Conservation (phyloP, 2,113 vertebrate genomes). For the Monarcha castaneiventris region DNA sequence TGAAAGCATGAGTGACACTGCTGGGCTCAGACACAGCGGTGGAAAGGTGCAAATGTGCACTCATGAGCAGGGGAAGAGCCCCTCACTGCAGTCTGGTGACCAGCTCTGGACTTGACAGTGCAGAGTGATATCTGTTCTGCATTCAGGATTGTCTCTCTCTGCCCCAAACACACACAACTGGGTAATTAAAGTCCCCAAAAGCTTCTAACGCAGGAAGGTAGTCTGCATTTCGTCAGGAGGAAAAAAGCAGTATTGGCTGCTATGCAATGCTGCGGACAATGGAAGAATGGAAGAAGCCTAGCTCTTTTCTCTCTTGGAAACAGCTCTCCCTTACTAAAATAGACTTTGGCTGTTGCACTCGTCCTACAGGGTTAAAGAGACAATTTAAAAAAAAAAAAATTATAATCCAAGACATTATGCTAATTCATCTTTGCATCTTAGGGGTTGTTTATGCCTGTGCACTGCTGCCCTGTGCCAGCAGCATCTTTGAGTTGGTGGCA, state of each 20-base stretch:
- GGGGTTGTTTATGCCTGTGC: neutral
- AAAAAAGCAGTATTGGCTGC: neutral
- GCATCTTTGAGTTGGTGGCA: neutral
- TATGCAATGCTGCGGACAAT: neutral
- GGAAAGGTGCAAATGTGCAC: neutral
- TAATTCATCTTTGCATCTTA: neutral
- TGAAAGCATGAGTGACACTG: neutral
- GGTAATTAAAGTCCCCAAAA: slow-evolving; percentile 20
- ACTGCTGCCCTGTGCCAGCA: neutral
- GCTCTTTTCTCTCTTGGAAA: neutral
- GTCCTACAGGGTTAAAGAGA: neutral
- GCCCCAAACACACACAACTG: neutral
- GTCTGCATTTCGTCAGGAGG: slow-evolving; percentile 14
- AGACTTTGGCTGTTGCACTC: neutral
- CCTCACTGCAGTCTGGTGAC: neutral
- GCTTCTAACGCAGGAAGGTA: neutral
- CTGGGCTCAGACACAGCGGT: fast-evolving
- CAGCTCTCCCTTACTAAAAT: neutral
- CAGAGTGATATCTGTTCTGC: neutral
- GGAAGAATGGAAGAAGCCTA: slow-evolving; percentile 29
- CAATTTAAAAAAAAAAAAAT: neutral
- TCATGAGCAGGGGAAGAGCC: neutral
- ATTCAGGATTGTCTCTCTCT: neutral
- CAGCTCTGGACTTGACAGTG: neutral
- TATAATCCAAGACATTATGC: neutral